Percentiles rank a stretch among this genome's conserved stretches.
These are phyloP conservation scores for Donacobius atricapilla DNA, from an alignment of 2,113 vertebrate genomes.

Conservation along the genomic window DNA sequence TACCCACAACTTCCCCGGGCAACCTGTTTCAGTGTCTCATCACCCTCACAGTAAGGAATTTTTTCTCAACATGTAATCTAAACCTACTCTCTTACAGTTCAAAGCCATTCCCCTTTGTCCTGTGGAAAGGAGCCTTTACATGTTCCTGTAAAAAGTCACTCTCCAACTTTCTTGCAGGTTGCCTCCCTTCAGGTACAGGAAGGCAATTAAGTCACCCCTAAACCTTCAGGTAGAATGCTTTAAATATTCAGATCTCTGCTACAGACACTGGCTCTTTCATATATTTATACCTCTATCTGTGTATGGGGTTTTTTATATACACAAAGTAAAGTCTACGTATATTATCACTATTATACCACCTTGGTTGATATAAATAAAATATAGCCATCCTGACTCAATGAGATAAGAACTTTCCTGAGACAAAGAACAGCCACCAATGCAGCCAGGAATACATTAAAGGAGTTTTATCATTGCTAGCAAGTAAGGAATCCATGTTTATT, in stretches of 20 bases:
- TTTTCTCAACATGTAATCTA: neutral
- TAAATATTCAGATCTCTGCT: neutral
- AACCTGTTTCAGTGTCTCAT: neutral
- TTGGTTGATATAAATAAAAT: neutral
- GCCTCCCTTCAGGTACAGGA: neutral
- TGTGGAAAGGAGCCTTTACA: neutral
- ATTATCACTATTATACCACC: neutral
- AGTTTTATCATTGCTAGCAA: neutral
- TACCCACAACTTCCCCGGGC: fast-evolving
- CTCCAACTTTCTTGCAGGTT: neutral
- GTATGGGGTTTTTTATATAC: neutral
- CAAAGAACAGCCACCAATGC: neutral
- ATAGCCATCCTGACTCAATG: neutral
- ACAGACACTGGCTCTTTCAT: neutral
- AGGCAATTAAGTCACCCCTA: neutral
- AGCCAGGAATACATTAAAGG: neutral
- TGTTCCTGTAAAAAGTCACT: neutral
- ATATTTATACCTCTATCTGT: neutral
- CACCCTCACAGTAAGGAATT: neutral
- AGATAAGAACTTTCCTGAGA: neutral
- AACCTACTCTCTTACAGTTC: neutral
- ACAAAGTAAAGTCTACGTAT: neutral
- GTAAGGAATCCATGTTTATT: neutral
- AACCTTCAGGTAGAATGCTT: neutral
- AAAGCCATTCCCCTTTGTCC: neutral